A percentile compares a stretch with the other conserved stretches of the same genome.
Evolutionary conservation across 2,797 vertebrate genomes (phyloP).

Genomic region (Alcedo atthis): DNA sequence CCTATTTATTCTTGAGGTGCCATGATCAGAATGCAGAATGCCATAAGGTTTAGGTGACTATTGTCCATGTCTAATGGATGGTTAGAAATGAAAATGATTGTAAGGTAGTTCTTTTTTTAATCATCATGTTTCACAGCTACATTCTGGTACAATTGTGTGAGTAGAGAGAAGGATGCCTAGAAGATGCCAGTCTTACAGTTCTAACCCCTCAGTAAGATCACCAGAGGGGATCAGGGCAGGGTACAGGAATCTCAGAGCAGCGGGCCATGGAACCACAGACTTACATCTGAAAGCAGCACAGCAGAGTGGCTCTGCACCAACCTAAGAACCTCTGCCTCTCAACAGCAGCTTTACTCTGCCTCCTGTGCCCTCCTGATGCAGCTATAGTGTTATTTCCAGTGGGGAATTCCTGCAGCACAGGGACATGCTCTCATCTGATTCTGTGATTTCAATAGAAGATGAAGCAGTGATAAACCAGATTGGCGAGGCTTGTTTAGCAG

Average conservation of each 20-base stretch:
- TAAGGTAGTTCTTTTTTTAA: neutral
- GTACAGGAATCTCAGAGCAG: neutral
- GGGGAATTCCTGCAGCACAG: neutral
- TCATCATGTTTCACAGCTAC: neutral
- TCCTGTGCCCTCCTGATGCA: neutral
- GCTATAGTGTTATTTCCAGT: neutral
- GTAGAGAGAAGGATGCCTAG: neutral
- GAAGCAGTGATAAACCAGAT: neutral
- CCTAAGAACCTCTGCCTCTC: neutral
- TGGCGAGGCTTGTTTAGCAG: neutral
- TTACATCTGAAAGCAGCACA: neutral
- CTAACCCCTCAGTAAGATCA: too few species aligned
- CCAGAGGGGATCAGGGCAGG: too few species aligned
- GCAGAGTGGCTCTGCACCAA: neutral
- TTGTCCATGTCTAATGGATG: neutral
- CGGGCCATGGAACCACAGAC: rapidly evolving
- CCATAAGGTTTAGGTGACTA: neutral
- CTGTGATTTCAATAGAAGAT: neutral
- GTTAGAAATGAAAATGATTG: neutral
- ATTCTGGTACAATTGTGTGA: neutral
- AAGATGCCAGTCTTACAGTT: neutral
- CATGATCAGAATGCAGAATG: neutral
- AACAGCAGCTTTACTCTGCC: neutral
- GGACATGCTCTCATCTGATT: neutral
- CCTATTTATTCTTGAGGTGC: neutral